Base-by-base conservation (phyloP, 2,888 invertebrate genomes). In the Hirtodrosophila confusa region DNA sequence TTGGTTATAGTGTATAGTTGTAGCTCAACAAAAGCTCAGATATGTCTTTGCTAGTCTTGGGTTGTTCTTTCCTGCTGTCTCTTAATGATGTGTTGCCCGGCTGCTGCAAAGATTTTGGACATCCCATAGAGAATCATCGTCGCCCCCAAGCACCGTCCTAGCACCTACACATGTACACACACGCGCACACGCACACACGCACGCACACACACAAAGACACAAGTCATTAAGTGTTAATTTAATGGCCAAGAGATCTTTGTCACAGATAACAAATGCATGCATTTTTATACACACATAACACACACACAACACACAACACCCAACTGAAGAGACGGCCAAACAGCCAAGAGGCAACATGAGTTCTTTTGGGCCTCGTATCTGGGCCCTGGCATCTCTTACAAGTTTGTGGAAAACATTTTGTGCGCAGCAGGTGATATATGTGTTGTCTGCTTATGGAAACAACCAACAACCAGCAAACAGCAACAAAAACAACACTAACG, bases 221-320 rank as follows among this genome's bases (percentile, higher is more conserved):
- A 85, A 85, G 82, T 85, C 84, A 85, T 85, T 85, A 85, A 85
- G 87, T 89, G 87, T 87, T 88, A 88, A 85, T 88, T 89, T 89
- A 88, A 87, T 88, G 88, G 78, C 82, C 87, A 80, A 78, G 75
- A 87, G 89, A 87, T 87, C 82, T 83, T 78, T 84, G 87, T 86
- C 89, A 70, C 82, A 88, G 86, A 87, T 87, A 89, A 89, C 69
- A 69, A 76, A 70, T 70, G 79, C 69, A 80, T 78, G 79, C 69
- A 78, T 79, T 75, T 77, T 77, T 71, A 77, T 78, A 67, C 41
- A 64, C 47, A 64, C 31, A 62, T 37, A 63, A 70, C 37, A 51
- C 11, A 55, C 27, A 51, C 33, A 45, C 56, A 33, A 23, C 27
- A 35, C 41, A 41, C 39, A 47, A 51, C 23, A 44, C 10, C 29